phyloP scores from a whole-genome alignment of 2,888 invertebrate genomes.

The Drosophila kanekoi region DNA sequence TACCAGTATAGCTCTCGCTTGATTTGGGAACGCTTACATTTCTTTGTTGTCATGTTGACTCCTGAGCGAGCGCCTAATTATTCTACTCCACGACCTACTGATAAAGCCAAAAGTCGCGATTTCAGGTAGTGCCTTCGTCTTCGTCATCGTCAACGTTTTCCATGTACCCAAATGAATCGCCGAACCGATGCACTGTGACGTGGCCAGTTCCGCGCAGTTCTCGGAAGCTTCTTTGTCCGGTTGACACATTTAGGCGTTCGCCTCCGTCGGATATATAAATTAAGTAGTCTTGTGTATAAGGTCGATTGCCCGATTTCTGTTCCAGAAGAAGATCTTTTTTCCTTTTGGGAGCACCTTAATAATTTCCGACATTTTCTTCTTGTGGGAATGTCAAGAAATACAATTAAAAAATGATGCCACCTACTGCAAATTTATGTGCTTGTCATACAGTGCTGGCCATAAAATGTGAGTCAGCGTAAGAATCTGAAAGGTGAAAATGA shows the following conservation, averaged over 20 bases:
- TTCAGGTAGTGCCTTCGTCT: not conserved
- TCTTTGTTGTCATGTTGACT: not conserved
- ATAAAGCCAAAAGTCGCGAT: not conserved
- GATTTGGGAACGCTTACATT: not conserved
- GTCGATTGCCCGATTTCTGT: conserved; percentile 10
- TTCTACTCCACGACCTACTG: not conserved
- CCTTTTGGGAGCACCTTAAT: conserved; percentile 14
- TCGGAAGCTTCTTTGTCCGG: conserved; percentile 22
- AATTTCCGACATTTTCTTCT: conserved; percentile 6
- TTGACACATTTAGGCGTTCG: conserved; percentile 29
- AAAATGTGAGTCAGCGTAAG: not conserved
- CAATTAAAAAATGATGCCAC: conserved; percentile 16
- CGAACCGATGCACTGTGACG: conserved; percentile 10
- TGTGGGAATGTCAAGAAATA: not conserved
- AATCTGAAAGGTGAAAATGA: not conserved
- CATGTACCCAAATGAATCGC: not conserved
- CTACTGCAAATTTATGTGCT: conserved; percentile 12
- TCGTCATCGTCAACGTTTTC: conserved; percentile 4
- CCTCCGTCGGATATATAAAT: conserved; percentile 9
- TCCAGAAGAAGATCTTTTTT: conserved; percentile 8
- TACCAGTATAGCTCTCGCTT: not conserved
- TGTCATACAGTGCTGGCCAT: conserved; percentile 16
- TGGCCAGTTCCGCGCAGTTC: conserved; percentile 28
- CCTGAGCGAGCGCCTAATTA: not conserved
- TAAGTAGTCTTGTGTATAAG: conserved; percentile 3